Conservation (phyloP, 2,113 vertebrate genomes). For the Bufo bufo region DNA sequence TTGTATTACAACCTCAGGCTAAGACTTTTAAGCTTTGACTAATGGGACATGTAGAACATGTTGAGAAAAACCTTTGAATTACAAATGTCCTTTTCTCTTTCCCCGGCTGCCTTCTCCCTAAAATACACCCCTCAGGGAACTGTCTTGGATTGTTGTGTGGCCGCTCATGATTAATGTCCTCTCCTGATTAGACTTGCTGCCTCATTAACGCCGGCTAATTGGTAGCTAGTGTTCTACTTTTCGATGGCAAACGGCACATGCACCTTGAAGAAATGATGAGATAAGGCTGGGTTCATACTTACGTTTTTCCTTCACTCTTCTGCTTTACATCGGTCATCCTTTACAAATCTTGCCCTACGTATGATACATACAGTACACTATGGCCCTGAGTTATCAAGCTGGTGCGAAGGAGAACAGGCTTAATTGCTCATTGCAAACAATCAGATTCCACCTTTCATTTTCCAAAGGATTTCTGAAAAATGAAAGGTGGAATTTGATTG, state of each 20-base stretch:
- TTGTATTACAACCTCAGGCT: not conserved
- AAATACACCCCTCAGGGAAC: conserved; percentile 12
- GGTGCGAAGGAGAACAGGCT: too few species aligned
- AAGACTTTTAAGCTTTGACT: not conserved
- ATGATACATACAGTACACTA: not conserved
- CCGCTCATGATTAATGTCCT: conserved; percentile 19
- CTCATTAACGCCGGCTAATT: conserved; percentile 24
- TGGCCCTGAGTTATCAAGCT: too few species aligned
- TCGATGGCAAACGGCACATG: not conserved
- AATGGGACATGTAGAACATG: conserved; percentile 3
- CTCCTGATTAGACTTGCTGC: conserved; percentile 43
- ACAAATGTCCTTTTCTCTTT: conserved; percentile 26
- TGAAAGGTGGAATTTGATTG: too few species aligned
- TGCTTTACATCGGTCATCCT: not conserved
- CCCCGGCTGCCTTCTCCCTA: conserved; percentile 27
- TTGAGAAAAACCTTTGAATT: conserved; percentile 16
- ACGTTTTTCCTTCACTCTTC: not conserved
- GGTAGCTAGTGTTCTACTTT: not conserved
- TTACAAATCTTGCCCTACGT: not conserved
- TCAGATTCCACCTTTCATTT: too few species aligned
- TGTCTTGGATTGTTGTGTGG: conserved; percentile 1
- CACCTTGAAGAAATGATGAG: not conserved
- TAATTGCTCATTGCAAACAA: too few species aligned
- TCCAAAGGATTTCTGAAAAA: too few species aligned
- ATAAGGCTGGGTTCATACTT: not conserved